These are phyloP conservation scores for Anas bahamensis DNA, from an alignment of 2,797 vertebrate species.

Conservation along the genomic window DNA sequence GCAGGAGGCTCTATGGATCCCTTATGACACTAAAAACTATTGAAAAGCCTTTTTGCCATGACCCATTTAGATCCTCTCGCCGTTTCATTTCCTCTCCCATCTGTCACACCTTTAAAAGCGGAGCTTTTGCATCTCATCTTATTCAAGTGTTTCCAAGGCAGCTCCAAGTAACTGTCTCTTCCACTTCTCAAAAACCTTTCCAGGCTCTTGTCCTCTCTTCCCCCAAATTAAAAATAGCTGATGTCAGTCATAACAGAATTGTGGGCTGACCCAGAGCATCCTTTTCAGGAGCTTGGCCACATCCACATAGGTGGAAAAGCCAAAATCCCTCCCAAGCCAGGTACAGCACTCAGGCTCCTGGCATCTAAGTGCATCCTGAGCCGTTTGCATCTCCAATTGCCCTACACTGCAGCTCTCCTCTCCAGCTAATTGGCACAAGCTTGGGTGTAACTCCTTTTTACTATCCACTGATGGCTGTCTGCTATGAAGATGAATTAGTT, in stretches of 20 bases:
- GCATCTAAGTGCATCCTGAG: background rate
- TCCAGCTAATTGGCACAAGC: slow-evolving; percentile 61
- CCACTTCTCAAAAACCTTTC: background rate
- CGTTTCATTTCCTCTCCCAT: slow-evolving; percentile 29
- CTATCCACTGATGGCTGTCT: slow-evolving; percentile 52
- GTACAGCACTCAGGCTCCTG: background rate
- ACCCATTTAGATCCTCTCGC: background rate
- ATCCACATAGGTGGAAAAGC: rapidly evolving
- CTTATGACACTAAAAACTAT: background rate
- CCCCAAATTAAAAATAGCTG: background rate
- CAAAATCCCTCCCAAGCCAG: background rate
- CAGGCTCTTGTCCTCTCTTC: background rate
- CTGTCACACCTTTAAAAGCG: background rate
- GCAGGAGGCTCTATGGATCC: background rate
- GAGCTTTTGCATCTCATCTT: background rate
- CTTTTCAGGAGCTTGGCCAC: rapidly evolving
- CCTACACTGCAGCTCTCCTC: slow-evolving; percentile 1
- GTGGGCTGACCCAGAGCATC: background rate
- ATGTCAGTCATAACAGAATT: background rate
- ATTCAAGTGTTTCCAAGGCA: background rate
- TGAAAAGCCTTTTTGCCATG: background rate
- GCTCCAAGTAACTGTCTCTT: background rate
- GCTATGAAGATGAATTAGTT: slow-evolving; percentile 76
- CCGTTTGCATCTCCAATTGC: background rate
- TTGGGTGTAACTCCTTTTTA: slow-evolving; percentile 58